These are phyloP conservation scores for Leucophenga varia DNA, from an alignment of 1,140 invertebrate genomes.

Conservation along the genomic window DNA sequence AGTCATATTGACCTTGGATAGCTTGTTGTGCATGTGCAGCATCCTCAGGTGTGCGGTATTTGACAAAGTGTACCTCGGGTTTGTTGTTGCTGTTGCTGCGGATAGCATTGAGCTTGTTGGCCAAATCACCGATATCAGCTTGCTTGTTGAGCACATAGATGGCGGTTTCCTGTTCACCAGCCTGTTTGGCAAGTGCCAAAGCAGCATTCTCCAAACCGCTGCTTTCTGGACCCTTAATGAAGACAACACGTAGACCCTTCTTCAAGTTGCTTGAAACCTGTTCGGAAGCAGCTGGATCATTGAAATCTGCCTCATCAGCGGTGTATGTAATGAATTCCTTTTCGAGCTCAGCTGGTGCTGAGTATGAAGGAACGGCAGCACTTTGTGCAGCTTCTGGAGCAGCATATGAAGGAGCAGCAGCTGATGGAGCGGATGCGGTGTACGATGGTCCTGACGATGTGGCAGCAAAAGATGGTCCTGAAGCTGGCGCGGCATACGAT, in stretches of 20 bases:
- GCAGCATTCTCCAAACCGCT: conserved; percentile 43
- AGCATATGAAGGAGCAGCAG: conserved; percentile 15
- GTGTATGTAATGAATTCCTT: conserved; percentile 48
- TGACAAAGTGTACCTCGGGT: conserved; percentile 51
- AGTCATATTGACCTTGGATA: conserved; percentile 47
- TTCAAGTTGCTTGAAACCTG: conserved; percentile 31
- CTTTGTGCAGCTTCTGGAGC: conserved; percentile 2
- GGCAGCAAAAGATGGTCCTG: conserved; percentile 1
- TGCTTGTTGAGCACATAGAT: conserved; percentile 52
- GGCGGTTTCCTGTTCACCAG: conserved; percentile 43
- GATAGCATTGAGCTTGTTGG: conserved; percentile 36
- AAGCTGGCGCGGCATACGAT: conserved; percentile 13
- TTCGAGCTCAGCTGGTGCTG: conserved; percentile 31
- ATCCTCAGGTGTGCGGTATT: conserved; percentile 47
- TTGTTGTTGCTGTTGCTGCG: conserved; percentile 39
- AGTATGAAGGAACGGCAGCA: conserved; percentile 19
- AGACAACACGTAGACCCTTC: conserved; percentile 40
- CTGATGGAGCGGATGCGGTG: conserved; percentile 6
- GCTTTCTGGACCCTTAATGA: conserved; percentile 49
- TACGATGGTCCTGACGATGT: neutral
- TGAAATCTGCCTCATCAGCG: conserved; percentile 39
- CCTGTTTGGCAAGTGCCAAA: conserved; percentile 38
- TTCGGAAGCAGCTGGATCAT: conserved; percentile 28
- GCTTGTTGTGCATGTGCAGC: conserved; percentile 39
- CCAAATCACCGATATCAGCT: conserved; percentile 42